phyloP scores from a whole-genome alignment of 2,797 vertebrate species.

The Coreius guichenoti region DNA sequence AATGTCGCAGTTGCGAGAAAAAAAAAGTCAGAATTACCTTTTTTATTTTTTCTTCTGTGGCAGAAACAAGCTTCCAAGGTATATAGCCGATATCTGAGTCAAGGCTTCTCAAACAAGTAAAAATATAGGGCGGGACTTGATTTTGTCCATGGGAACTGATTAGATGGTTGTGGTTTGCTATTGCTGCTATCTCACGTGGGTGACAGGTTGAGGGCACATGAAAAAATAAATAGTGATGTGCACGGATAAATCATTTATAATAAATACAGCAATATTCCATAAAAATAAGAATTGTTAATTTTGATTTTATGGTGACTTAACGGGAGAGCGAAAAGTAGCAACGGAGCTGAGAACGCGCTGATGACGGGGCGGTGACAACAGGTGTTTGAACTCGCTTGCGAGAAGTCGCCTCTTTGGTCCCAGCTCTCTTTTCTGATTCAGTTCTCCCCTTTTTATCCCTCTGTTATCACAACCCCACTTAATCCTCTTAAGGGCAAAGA shows the following conservation, averaged over 20 bases:
- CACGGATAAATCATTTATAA: not conserved
- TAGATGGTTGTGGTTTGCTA: not conserved
- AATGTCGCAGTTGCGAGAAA: no score
- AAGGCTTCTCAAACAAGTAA: not conserved
- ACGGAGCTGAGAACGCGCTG: constrained; percentile 19
- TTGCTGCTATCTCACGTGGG: not conserved
- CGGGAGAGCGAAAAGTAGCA: constrained; percentile 6
- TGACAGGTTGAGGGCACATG: not conserved
- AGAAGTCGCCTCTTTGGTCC: constrained; percentile 75
- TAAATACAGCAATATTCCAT: not conserved
- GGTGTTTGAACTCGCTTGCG: constrained; percentile 75
- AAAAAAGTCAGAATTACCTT: no score
- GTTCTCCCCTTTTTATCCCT: constrained; percentile 75
- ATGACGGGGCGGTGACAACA: constrained; percentile 72
- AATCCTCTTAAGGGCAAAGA: constrained; percentile 81
- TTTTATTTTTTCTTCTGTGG: no score
- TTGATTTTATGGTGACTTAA: not conserved
- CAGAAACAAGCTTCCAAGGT: no score
- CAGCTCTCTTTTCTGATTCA: constrained; percentile 73
- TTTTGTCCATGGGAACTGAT: not conserved
- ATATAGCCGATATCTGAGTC: not conserved
- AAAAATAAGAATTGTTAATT: not conserved
- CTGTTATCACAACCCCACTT: constrained; percentile 76
- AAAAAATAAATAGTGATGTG: not conserved
- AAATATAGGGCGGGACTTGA: not conserved